Evolutionary conservation across 2,113 vertebrate genomes (phyloP), one percentile per base, ranked within the genome.

Genomic region (Mus spicilegus): DNA sequence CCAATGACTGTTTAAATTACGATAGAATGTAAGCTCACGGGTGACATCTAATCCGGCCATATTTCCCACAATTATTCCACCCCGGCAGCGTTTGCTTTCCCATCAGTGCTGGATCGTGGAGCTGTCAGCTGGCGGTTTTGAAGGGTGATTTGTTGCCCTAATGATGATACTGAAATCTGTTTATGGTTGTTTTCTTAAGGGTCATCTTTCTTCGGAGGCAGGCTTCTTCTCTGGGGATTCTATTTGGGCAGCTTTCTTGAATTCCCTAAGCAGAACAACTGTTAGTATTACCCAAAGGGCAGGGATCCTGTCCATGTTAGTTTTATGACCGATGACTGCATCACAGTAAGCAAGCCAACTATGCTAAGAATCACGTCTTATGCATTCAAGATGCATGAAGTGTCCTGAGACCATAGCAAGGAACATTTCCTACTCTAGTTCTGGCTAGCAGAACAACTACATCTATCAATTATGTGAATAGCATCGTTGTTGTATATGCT

Each of bases 81-180:
- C 92, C 49, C 33, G 6, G 89, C 46, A 61, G 91, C 80, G 78
- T 95, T 96, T 95, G 72, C 78, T 96, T 98, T 97, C 96, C 97
- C 91, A 95, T 96, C 96, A 95, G 92, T 78, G 30, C 89, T 70
- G 96, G 94, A 72, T 95, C 96, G 61, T 77, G 58, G 90, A 92
- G 91, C 95, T 97, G 96, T 98, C 97, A 97, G 96, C 97, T 93
- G 97, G 95, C 6, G 22, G 91, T 96, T 95, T 96, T 92, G 97
- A 92, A 95, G 96, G 94, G 89, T 92, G 94, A 98, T 97, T 97
- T 96, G 93, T 93, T 51, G 89, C 63, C 80, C 86, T 96, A 90
- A 96, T 91, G 97, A 97, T 89, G 97, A 95, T 89, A 87, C 90
- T 51, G 77, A 96, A 93, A 94, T 96, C 89, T 97, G 96, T 96